These are phyloP conservation scores for Atractosteus spatula DNA, from an alignment of 2,113 vertebrate species.

Conservation along the genomic window DNA sequence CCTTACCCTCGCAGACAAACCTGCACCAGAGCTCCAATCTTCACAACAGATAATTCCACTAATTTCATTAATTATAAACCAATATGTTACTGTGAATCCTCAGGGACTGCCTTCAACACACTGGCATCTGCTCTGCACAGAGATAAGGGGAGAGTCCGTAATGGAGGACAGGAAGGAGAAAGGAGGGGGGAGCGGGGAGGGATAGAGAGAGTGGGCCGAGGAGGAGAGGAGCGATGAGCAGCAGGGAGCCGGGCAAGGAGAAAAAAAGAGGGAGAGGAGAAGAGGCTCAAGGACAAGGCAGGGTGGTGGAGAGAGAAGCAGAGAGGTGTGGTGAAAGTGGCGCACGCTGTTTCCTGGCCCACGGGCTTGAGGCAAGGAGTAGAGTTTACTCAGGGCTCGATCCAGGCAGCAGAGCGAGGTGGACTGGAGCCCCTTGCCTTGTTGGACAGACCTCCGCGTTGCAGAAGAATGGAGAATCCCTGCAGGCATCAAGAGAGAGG, in stretches of 20 bases:
- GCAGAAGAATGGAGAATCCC: no score
- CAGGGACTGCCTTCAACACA: slow-evolving; percentile 82
- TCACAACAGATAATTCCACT: slow-evolving; percentile 92
- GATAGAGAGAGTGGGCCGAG: background rate
- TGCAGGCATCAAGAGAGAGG: no score
- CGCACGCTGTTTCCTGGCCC: no score
- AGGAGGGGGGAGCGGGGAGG: slow-evolving; percentile 49
- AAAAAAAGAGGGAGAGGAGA: slow-evolving; percentile 6
- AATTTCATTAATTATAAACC: slow-evolving; percentile 99
- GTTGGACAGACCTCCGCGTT: no score
- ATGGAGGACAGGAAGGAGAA: slow-evolving; percentile 43
- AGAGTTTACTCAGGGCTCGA: no score
- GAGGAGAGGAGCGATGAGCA: slow-evolving; percentile 5
- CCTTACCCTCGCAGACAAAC: slow-evolving; percentile 39
- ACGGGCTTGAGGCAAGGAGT: no score
- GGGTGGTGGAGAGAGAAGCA: background rate
- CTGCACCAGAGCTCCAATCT: slow-evolving; percentile 60
- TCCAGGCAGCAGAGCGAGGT: no score
- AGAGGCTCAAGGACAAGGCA: background rate
- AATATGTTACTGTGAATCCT: slow-evolving; percentile 91
- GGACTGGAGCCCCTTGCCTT: no score
- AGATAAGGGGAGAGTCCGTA: slow-evolving; percentile 11
- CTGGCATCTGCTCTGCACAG: slow-evolving; percentile 85
- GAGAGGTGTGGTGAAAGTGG: background rate
- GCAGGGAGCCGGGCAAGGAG: slow-evolving; percentile 10